These are phyloP conservation scores for Ahaetulla prasina DNA, from an alignment of 2,113 vertebrate species.

Conservation along the genomic window DNA sequence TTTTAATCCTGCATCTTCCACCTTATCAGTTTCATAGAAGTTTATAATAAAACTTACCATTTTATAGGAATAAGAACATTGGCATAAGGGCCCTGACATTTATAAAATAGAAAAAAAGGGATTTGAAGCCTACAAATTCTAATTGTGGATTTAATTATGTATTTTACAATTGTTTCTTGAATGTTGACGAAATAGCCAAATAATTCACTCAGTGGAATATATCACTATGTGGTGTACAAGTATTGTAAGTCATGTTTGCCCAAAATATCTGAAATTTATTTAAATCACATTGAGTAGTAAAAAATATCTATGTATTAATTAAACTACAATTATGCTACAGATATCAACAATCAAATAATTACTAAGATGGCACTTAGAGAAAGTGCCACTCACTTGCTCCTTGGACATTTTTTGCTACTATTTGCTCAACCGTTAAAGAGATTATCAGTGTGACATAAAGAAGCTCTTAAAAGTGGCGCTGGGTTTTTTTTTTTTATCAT, in stretches of 20 bases:
- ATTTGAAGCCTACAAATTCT: too few species aligned
- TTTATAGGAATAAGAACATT: too few species aligned
- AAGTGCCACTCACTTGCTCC: not conserved
- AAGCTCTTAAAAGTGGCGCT: not conserved
- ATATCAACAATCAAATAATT: not conserved
- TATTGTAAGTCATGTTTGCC: not conserved
- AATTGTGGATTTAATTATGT: too few species aligned
- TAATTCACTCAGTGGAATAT: too few species aligned
- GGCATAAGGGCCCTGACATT: too few species aligned
- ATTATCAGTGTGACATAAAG: not conserved
- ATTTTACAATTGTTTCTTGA: too few species aligned
- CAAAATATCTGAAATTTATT: not conserved
- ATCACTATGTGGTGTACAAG: too few species aligned
- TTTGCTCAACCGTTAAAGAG: not conserved
- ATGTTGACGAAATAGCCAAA: too few species aligned
- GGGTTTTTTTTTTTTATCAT: not conserved
- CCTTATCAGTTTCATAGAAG: slow-evolving; percentile 4
- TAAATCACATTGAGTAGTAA: not conserved
- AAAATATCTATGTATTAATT: not conserved
- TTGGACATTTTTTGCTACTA: not conserved
- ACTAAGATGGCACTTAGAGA: not conserved
- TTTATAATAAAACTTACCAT: slow-evolving; percentile 55
- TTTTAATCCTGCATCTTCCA: not conserved
- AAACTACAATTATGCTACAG: not conserved
- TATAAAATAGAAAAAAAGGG: too few species aligned